Evolutionary conservation across 2,113 vertebrate species (phyloP), one percentile per base, ranked within the genome.

Genomic region (Euleptes europaea): DNA sequence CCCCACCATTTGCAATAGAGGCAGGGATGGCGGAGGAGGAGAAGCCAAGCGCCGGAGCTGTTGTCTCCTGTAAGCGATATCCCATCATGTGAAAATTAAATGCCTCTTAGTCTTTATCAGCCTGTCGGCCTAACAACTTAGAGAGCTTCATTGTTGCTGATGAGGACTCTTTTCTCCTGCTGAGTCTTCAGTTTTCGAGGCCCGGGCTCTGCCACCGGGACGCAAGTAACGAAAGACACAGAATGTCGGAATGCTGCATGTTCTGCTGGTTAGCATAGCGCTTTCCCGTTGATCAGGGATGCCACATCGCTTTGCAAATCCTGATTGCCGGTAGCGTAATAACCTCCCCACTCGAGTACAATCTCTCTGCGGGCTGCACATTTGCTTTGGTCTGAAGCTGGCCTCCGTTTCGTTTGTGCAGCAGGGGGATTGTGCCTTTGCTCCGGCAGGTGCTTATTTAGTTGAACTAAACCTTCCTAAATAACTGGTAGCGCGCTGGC

Each of bases 71-170:
- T 87, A 88, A 90, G 83, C 31, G 78, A 91, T 82, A 44, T 80
- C 76, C 5, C 14, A 9, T 89, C 77, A 80, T 80, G 88, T 11
- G 26, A 69, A 84, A 90, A 91, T 80, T 47, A 91, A 93, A 87
- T 1, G 51, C 60, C 66, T 92, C 88, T 91, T 57, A 12, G 67
- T 28, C 91, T 92, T 82, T 93, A 84, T 38, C 80, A 6, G 84
- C 84, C 90, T 84, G 85, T 12, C 17, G 26, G 84, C 63, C 0
- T 71, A 89, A 81, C 14, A 84, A 73, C 63, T 63, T 73, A 69
- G 73, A 78, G 49, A 83, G 21, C 1, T 49, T 71, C 11, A 33
- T 8, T 70, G 80, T 77, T 90, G 74, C 3, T 76, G 84, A 74
- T 88, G 80, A 90, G 54, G 3, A 1, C 33, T 44, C 2, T 57